phyloP scores from a whole-genome alignment of 2,888 invertebrate species.

The Pammene fasciana region DNA sequence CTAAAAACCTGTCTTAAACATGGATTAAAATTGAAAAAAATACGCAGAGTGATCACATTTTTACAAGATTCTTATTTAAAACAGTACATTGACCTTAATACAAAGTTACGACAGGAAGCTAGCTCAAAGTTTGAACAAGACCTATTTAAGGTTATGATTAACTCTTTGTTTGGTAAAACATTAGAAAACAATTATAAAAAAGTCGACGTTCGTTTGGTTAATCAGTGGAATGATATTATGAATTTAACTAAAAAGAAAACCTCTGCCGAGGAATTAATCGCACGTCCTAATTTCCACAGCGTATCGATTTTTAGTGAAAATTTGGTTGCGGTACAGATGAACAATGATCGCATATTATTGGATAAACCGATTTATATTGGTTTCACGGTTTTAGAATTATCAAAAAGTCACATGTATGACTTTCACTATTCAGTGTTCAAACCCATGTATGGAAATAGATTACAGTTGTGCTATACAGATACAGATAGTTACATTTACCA shows the following conservation, averaged over 20 bases:
- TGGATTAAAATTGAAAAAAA: conserved; percentile 6
- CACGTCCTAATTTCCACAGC: conserved; percentile 7
- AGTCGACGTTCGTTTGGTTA: background rate
- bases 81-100: conserved; percentile 2
- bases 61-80: conserved; percentile 33
- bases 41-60: conserved; percentile 1
- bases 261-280: background rate
- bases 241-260: conserved; percentile 2
- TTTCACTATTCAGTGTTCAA: conserved; percentile 27
- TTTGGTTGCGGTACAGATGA: background rate
- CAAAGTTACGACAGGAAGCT: conserved; percentile 25
- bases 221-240: background rate
- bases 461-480: conserved; percentile 42
- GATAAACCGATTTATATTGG: conserved; percentile 31
- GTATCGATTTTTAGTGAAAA: background rate
- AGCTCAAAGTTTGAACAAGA: conserved; percentile 28
- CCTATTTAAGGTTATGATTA: conserved; percentile 29
- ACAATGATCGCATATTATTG: conserved; percentile 13
- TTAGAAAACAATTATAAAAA: conserved; percentile 18
- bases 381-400: conserved; percentile 28
- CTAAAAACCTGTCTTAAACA: conserved; percentile 11
- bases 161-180: conserved; percentile 36
- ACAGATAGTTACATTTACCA: conserved; percentile 42
- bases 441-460: conserved; percentile 25
- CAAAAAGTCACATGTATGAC: too few species aligned